A percentile compares a stretch with the other conserved stretches of the same genome.
These are phyloP conservation scores for Ctenosaura bakeri DNA, from an alignment of 2,797 vertebrate species.

Conservation along the genomic window DNA sequence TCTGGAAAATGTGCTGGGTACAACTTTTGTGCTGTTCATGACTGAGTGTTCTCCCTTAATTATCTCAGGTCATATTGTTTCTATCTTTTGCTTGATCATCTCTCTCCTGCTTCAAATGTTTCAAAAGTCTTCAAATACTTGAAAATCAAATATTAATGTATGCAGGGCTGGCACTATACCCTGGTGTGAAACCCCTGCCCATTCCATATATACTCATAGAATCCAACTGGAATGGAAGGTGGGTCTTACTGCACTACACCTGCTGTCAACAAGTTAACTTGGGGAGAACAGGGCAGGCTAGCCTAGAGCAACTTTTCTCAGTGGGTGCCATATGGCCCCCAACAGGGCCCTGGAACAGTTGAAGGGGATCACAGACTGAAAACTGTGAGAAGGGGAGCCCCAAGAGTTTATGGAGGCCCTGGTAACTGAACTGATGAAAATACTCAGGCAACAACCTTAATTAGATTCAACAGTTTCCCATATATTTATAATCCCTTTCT, in stretches of 20 bases:
- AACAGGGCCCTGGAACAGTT: no score
- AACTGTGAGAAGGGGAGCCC: no score
- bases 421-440: no score
- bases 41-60: background rate
- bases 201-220: background rate
- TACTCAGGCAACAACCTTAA: no score
- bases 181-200: background rate
- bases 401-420: no score
- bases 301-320: no score
- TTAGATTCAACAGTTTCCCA: no score
- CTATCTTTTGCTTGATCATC: background rate
- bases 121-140: background rate
- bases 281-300: background rate
- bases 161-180: background rate
- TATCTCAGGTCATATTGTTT: background rate
- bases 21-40: background rate
- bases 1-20: background rate
- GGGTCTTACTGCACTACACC: no score
- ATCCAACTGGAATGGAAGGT: background rate
- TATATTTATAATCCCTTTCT: no score
- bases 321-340: no score
- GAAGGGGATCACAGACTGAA: no score
- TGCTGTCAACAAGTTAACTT: background rate
- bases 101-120: background rate
- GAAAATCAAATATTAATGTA: background rate